These are phyloP conservation scores for Vanacampus margaritifer DNA, from an alignment of 2,113 vertebrate genomes.

Conservation along the genomic window DNA sequence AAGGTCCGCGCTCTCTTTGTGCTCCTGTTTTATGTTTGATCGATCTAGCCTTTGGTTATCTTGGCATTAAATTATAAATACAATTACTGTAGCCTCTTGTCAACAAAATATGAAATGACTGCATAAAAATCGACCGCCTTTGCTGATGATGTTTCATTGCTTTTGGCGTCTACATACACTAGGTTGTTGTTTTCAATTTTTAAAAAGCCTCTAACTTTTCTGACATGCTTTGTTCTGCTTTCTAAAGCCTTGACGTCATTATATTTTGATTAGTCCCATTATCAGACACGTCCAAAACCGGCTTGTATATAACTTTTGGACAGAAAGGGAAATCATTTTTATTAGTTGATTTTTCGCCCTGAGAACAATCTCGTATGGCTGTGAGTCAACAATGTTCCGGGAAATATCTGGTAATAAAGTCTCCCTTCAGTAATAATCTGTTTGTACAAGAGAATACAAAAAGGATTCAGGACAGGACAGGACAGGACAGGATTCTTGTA, in stretches of 20 bases:
- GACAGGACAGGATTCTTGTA: too few relatives aligned
- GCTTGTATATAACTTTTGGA: not conserved
- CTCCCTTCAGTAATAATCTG: too few relatives aligned
- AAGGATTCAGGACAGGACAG: too few relatives aligned
- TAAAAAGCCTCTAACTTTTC: not conserved
- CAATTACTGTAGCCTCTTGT: not conserved
- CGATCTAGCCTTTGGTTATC: not conserved
- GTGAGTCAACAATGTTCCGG: not conserved
- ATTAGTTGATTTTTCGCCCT: not conserved
- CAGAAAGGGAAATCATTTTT: not conserved
- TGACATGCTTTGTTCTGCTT: not conserved
- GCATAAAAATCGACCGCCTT: not conserved
- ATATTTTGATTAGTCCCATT: not conserved
- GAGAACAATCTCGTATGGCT: not conserved
- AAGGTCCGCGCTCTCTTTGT: not conserved
- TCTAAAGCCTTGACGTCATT: not conserved
- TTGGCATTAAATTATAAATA: not conserved
- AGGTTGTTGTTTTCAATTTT: not conserved
- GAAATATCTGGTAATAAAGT: too few relatives aligned
- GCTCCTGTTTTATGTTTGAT: not conserved
- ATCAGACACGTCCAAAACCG: not conserved
- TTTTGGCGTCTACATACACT: not conserved
- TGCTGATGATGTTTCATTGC: not conserved
- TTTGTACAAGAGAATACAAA: too few relatives aligned
- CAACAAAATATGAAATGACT: slow-evolving; percentile 1